Evolutionary conservation across 1,140 invertebrate species (phyloP), one percentile per base, ranked within the genome.

Genomic region (Lordiphosa collinella): DNA sequence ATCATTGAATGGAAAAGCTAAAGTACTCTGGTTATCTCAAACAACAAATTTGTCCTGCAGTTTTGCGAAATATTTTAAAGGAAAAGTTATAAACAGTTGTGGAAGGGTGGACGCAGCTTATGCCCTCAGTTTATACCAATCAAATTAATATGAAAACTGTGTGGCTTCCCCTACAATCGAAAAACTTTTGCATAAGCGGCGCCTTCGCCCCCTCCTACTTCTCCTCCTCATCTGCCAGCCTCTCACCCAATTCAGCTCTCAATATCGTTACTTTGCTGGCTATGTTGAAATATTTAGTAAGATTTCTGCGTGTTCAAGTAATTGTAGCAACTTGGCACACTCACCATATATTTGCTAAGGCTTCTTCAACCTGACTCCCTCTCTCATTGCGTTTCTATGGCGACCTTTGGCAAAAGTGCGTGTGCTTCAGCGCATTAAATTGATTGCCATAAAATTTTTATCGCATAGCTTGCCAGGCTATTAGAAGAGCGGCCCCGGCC

Each of bases 381-480:
- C 22, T 10, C 16, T 11, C 9, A 25, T 31, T 8, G 6, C 22
- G 76, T 82, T 71, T 62, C 71, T 55, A 50, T 58, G 63, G 68
- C 76, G 44, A 62, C 61, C 67, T 65, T 59, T 51, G 37, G 53
- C 12, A 61, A 60, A 79, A 82, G 71, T 80, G 75, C 71, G 76
- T 80, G 74, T 58, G 64, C 59, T 55, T 49, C 61, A 68, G 52
- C 71, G 76, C 76, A 82, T 82, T 82, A 82, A 76, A 82, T 82
- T 82, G 76, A 82, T 82, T 82, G 76, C 76, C 41, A 68, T 84
- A 71, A 60, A 76, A 64, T 73, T 56, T 71, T 84, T 72, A 71
- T 48, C 58, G 31, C 36, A 29, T 29, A 29, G 25, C 25, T 29
- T 1, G 25, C 25, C 25, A 29, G 25, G 14, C 16, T 36, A 35